Base-by-base conservation (phyloP, 2,888 invertebrate genomes). In the Plusia festucae region DNA sequence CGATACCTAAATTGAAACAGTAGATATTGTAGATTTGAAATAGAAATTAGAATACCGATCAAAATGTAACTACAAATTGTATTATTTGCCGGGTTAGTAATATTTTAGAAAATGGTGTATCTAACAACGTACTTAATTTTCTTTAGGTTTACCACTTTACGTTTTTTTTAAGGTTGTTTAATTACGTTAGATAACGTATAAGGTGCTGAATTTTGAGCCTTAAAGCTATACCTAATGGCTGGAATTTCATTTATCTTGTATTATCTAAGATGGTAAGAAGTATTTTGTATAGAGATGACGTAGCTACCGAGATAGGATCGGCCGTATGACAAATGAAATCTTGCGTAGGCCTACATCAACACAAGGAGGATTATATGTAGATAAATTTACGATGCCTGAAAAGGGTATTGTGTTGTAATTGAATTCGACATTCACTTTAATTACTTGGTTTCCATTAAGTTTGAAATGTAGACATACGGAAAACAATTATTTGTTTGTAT, bases 211-310 rank as follows among this genome's bases (percentile, higher is more conserved):
- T 9, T 30, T 40, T 40, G 13, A 40, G 40, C n/a, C 6, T 7
- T 6, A 40, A 40, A 40, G 70, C 78, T 79, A 81, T 81, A 82
- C 77, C 81, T 82, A 77, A 73, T 80, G 54, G 46, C 46, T 70
- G 32, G 46, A 75, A 70, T 62, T 61, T 65, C 73, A 64, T 70
- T 65, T 55, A 64, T 70, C 68, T 68, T 53, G 76, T 73, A 63
- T 60, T 6, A 40, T 59, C 32, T 49, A 8, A 22, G 53, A 46
- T 60, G 60, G 65, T 61, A 68, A 75, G 61, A 67, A 34, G 46
- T 53, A 63, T 18, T 65, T 13, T 51, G 8, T 59, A 54, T 51
- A 59, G 11, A 57, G 53, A 68, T 61, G 44, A 34, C 40, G 15
- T 20, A 16, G 53, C 24, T 53, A 61, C 55, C 65, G 57, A 68